Conservation (phyloP, 2,797 vertebrate species). For the Emys orbicularis region DNA sequence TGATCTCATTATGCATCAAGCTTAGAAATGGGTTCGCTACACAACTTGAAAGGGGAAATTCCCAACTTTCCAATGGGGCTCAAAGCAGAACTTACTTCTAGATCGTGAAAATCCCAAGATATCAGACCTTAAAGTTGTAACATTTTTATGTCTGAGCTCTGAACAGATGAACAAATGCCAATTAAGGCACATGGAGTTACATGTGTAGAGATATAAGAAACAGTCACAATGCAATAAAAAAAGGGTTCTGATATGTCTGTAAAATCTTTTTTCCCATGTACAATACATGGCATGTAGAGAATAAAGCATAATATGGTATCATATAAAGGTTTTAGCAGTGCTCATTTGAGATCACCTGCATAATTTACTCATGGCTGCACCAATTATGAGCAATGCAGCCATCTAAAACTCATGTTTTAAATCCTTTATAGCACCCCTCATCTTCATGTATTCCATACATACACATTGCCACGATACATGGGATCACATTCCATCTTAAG, state of each 20-base stretch:
- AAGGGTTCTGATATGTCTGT: not conserved
- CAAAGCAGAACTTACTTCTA: not conserved
- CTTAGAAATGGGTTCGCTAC: not conserved
- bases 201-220: not conserved
- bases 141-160: not conserved
- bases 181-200: not conserved
- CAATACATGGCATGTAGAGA: not conserved
- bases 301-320: not conserved
- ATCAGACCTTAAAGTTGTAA: not conserved
- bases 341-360: not conserved
- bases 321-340: not conserved
- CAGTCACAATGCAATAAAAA: not conserved
- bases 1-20: not conserved
- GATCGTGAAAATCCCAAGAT: not conserved
- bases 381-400: not conserved
- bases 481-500: not conserved
- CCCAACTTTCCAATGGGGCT: not conserved
- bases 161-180: not conserved
- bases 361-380: not conserved
- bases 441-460: not conserved
- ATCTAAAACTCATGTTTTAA: not conserved
- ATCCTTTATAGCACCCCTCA: not conserved
- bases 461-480: not conserved
- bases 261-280: not conserved
- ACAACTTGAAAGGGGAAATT: not conserved